These are phyloP conservation scores for Prunella strophiata DNA, from an alignment of 2,797 vertebrate species.

Conservation along the genomic window DNA sequence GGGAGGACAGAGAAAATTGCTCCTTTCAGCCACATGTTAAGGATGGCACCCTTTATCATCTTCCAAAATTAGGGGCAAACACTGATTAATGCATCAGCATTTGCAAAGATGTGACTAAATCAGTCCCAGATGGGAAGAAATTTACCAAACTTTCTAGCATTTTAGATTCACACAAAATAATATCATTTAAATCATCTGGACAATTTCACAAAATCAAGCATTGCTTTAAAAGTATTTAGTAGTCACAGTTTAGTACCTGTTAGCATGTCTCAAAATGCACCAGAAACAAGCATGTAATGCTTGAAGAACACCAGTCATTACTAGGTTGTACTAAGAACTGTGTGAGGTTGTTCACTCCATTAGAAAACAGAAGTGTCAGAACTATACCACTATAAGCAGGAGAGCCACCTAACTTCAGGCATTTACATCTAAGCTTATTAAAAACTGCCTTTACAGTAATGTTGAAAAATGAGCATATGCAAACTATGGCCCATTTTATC, in stretches of 20 bases:
- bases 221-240: not conserved
- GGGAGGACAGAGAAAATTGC: not conserved
- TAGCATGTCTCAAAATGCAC: not conserved
- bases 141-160: not conserved
- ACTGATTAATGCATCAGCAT: not conserved
- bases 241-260: not conserved
- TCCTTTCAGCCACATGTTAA: not conserved
- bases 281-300: not conserved
- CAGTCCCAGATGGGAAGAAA: not conserved
- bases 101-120: not conserved
- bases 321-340: not conserved
- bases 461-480: not conserved
- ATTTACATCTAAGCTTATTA: not conserved
- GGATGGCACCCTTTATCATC: not conserved
- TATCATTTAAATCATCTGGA: not conserved
- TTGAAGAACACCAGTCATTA: not conserved
- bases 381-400: not conserved
- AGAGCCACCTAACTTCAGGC: not conserved
- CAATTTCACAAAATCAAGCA: not conserved
- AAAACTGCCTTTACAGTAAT: not conserved
- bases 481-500: not conserved
- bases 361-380: not conserved
- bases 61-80: not conserved
- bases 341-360: not conserved
- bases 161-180: not conserved